These are phyloP conservation scores for Motacilla alba DNA, from an alignment of 2,113 vertebrate genomes.

Conservation along the genomic window DNA sequence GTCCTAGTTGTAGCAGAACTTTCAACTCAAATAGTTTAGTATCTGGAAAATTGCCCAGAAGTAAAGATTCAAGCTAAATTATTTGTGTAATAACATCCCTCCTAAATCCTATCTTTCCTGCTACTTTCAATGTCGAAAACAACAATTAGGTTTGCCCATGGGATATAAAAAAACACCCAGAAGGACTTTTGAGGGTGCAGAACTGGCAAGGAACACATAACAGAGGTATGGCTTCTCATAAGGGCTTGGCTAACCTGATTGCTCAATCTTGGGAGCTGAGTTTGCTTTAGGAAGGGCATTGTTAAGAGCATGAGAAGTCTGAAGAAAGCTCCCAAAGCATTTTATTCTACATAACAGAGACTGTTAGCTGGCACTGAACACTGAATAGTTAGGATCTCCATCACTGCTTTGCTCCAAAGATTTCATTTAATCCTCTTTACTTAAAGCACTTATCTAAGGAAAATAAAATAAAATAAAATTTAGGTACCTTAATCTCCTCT, in stretches of 20 bases:
- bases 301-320: background rate
- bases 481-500: background rate
- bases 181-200: background rate
- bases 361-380: background rate
- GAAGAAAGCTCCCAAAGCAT: background rate
- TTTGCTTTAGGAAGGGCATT: background rate
- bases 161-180: background rate
- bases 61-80: background rate
- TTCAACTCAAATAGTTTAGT: background rate
- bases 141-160: background rate
- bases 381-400: background rate
- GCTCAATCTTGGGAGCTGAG: background rate
- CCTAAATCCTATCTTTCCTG: accelerated
- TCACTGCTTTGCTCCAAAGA: background rate
- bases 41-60: background rate
- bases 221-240: background rate
- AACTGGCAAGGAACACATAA: accelerated
- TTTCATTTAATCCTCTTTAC: background rate
- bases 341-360: background rate
- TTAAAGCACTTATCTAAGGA: background rate
- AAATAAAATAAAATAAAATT: background rate
- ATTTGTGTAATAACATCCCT: background rate
- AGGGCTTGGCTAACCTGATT: background rate
- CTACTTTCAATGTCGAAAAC: background rate
- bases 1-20: background rate